A percentile compares a stretch with the other conserved stretches of the same genome.
These are phyloP conservation scores for Neodiprion fabricii DNA, from an alignment of 1,140 invertebrate species.

Conservation along the genomic window DNA sequence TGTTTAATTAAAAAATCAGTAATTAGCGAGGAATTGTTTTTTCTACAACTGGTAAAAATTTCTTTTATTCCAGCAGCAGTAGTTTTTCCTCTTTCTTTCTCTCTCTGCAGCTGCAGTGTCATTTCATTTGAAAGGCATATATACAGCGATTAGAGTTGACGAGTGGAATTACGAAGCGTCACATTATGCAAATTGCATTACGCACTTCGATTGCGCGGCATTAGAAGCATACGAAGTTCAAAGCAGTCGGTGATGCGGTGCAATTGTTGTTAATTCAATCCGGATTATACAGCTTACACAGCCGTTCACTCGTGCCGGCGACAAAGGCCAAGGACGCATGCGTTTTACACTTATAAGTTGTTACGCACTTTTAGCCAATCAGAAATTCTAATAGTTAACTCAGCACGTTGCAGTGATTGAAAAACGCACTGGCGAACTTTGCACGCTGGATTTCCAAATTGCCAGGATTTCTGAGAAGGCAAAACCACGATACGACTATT, in stretches of 20 bases:
- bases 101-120: neutral
- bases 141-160: neutral
- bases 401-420: neutral
- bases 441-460: neutral
- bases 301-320: neutral
- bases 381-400: neutral
- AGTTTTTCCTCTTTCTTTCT: neutral
- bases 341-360: neutral
- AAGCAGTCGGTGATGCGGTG: neutral
- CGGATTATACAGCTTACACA: neutral
- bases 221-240: neutral
- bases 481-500: too few relatives aligned
- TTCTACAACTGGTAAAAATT: too few relatives aligned
- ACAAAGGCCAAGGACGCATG: neutral
- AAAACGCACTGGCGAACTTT: neutral
- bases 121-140: neutral
- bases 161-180: neutral
- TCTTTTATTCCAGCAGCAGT: neutral
- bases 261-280: neutral
- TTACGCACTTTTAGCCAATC: neutral
- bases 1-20: neutral
- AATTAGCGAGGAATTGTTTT: too few relatives aligned
- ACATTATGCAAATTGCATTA: neutral
- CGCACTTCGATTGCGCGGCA: neutral
- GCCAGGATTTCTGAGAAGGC: too few relatives aligned